Conservation (phyloP, 2,113 vertebrate genomes). For the Pyxicephalus adspersus region DNA sequence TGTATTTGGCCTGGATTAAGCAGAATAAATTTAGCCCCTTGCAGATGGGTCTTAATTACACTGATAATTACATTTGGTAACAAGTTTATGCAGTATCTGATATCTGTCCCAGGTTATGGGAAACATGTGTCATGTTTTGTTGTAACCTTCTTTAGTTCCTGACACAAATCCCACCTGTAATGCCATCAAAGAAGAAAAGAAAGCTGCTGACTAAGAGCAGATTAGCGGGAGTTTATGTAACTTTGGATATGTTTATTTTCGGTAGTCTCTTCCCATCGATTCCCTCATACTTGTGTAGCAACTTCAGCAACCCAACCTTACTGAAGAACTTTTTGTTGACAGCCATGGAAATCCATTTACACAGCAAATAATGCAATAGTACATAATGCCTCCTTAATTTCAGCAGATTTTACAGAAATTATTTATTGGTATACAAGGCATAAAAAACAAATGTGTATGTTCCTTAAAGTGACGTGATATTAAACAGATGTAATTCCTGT, state of each 20-base stretch:
- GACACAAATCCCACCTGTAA: conserved; percentile 40
- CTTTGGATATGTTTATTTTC: not conserved
- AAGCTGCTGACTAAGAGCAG: not conserved
- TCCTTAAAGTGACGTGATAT: too few species aligned
- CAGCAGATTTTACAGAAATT: too few species aligned
- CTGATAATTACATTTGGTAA: conserved; percentile 19
- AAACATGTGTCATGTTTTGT: conserved; percentile 32
- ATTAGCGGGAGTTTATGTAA: not conserved
- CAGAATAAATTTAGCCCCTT: not conserved
- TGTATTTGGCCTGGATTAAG: conserved; percentile 9
- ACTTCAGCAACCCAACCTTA: not conserved
- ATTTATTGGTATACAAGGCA: too few species aligned
- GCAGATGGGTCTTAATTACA: conserved; percentile 25
- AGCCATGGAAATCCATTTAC: too few species aligned
- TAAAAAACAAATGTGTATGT: too few species aligned
- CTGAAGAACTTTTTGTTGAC: too few species aligned
- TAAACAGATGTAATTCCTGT: too few species aligned
- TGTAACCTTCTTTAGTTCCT: conserved; percentile 12
- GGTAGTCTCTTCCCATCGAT: conserved; percentile 13
- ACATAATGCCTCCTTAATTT: too few species aligned
- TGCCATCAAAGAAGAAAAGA: conserved; percentile 2
- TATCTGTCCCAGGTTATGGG: not conserved
- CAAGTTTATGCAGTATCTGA: not conserved
- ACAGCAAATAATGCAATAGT: too few species aligned
- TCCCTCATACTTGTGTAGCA: not conserved